phyloP scores from a whole-genome alignment of 2,888 invertebrate species.

The Pollenia angustigena region DNA sequence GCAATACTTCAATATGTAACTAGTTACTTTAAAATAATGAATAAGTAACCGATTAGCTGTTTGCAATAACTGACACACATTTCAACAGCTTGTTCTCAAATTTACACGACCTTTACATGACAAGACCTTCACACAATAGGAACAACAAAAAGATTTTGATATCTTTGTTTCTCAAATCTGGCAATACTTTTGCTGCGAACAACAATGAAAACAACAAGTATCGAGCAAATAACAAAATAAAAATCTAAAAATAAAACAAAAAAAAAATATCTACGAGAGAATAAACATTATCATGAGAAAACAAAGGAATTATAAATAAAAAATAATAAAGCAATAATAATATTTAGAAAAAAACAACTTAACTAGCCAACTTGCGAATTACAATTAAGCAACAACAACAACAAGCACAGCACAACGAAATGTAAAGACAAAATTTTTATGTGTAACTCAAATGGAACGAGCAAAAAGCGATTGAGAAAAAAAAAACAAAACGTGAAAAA shows the following conservation, averaged over 20 bases:
- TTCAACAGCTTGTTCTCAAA: constrained; percentile 1
- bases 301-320: not conserved
- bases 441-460: too few relatives aligned
- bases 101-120: not conserved
- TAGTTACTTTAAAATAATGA: constrained; percentile 16
- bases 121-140: not conserved
- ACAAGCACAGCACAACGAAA: too few relatives aligned
- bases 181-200: constrained; percentile 14
- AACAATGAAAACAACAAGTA: constrained; percentile 3
- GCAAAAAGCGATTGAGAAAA: too few relatives aligned
- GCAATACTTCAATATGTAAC: too few relatives aligned
- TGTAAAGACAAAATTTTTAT: too few relatives aligned
- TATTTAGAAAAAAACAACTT: not conserved
- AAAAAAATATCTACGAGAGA: not conserved
- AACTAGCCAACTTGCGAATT: too few relatives aligned
- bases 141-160: not conserved
- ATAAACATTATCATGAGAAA: not conserved
- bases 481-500: too few relatives aligned
- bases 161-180: not conserved
- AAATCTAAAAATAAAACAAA: constrained; percentile 3
- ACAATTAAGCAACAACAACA: too few relatives aligned
- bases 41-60: not conserved
- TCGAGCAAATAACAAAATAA: not conserved
- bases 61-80: constrained; percentile 13
- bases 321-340: not conserved